phyloP scores from a whole-genome alignment of 2,113 vertebrate species.

The Rhagologus leucostigma region DNA sequence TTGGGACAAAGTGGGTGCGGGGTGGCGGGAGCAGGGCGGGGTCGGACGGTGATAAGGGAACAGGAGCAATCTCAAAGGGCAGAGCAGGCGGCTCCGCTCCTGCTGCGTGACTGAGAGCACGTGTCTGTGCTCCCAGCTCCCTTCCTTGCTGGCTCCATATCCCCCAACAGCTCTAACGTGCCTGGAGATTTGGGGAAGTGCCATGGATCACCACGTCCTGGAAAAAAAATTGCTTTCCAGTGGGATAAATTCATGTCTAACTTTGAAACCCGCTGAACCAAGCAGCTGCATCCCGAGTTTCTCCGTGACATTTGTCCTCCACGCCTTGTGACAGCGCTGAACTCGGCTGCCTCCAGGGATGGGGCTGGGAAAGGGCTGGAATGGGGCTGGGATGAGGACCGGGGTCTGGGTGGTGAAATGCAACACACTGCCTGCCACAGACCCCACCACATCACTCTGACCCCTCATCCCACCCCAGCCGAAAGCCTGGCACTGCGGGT shows the following conservation, averaged over 20 bases:
- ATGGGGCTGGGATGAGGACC: background rate
- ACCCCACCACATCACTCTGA: background rate
- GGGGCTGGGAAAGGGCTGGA: background rate
- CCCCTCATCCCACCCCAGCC: background rate
- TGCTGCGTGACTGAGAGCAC: background rate
- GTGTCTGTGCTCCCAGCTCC: background rate
- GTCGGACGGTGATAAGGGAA: background rate
- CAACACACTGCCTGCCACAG: accelerated
- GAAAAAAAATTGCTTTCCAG: background rate
- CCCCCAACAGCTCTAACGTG: background rate
- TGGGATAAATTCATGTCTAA: background rate
- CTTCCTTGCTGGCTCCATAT: background rate
- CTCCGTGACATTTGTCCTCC: background rate
- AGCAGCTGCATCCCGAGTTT: background rate
- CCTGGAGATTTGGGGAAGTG: background rate
- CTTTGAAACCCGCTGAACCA: accelerated
- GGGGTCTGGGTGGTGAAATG: background rate
- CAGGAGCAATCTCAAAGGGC: background rate
- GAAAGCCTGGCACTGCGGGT: background rate
- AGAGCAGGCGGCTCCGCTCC: background rate
- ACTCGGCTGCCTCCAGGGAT: background rate
- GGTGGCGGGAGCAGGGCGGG: background rate
- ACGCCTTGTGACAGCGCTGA: accelerated
- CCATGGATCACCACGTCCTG: background rate
- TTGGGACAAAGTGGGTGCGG: background rate